Percentiles rank a stretch among this genome's conserved stretches.
phyloP scores from a whole-genome alignment of 2,888 invertebrate genomes.

The Drosophila vallismaia region DNA sequence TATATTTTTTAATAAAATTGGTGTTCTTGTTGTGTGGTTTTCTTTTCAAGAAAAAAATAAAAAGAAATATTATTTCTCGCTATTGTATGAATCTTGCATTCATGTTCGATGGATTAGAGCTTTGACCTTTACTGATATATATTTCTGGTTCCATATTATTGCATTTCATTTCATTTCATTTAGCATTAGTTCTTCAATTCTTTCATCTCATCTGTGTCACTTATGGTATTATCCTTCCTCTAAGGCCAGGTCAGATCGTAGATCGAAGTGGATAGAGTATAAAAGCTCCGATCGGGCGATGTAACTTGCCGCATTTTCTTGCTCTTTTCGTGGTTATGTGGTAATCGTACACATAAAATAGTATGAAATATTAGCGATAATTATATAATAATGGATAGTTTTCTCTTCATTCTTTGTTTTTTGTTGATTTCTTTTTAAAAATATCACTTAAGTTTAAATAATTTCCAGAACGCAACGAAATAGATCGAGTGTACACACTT shows the following conservation, averaged over 20 bases:
- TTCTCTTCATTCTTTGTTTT: conserved; percentile 32
- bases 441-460: conserved; percentile 81
- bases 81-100: conserved; percentile 42
- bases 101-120: conserved; percentile 45
- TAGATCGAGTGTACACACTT: conserved; percentile 54
- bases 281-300: background rate
- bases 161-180: background rate
- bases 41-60: conserved; percentile 53
- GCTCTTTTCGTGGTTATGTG: conserved; percentile 60
- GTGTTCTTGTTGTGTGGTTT: conserved; percentile 56
- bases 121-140: conserved; percentile 23
- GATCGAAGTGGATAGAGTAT: conserved; percentile 11
- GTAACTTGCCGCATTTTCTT: conserved; percentile 47
- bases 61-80: conserved; percentile 48
- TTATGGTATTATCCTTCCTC: conserved; percentile 11
- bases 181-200: conserved; percentile 1
- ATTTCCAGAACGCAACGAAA: conserved; percentile 81
- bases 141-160: conserved; percentile 4
- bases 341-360: conserved; percentile 71
- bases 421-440: conserved; percentile 56
- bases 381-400: conserved; percentile 75
- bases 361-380: conserved; percentile 72
- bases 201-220: conserved; percentile 20
- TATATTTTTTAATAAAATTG: conserved; percentile 82
- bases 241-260: conserved; percentile 17